Evolutionary conservation across 2,888 invertebrate genomes (phyloP), one percentile per base, ranked within the genome.

Genomic region (Machimus rusticus): DNA sequence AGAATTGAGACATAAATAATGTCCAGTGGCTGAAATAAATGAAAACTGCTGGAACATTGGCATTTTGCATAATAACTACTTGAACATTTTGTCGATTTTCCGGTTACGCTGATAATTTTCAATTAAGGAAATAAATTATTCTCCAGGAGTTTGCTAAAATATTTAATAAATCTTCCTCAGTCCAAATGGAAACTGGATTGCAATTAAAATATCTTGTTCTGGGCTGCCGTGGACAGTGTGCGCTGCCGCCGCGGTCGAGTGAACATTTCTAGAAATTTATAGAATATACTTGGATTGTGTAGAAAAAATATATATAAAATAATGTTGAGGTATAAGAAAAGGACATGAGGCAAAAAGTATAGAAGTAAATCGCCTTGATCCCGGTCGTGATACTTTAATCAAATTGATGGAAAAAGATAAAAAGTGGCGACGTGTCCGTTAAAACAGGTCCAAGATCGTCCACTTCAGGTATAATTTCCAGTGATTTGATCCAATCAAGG

Each of bases 401-500:
- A 66, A 84, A 66, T 39, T 23, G 81, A 55, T 81, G 23, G 23
- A 46, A 76, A 86, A 74, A 28, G 86, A 43, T 74, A 84, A 84
- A 84, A 74, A 84, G 31, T 12, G 39, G 74, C 14, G 9, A 66
- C 66, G 23, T 74, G 74, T 37, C 43, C 39, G 43, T 74, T 74
- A 66, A 84, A 74, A 74, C 84, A 74, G 39, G 31, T 28, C 55
- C 57, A 66, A 66, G 74, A 76, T 46, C 46, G 46, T 2, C 31
- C 46, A 31, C n/a, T 86, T 43, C 74, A 74, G 86, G 86, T 74
- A 46, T 46, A 74, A 86, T 86, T 74, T 86, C 74, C 74, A n/a
- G 46, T 46, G 86, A 86, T 86, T 86, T 86, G 86, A 86, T 74
- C 74, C 86, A 86, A 74, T 86, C 86, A 86, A 86, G 74, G 74